A percentile compares a stretch with the other conserved stretches of the same genome.
These are phyloP conservation scores for Drosophila auraria DNA, from an alignment of 1,140 invertebrate genomes.

Conservation along the genomic window DNA sequence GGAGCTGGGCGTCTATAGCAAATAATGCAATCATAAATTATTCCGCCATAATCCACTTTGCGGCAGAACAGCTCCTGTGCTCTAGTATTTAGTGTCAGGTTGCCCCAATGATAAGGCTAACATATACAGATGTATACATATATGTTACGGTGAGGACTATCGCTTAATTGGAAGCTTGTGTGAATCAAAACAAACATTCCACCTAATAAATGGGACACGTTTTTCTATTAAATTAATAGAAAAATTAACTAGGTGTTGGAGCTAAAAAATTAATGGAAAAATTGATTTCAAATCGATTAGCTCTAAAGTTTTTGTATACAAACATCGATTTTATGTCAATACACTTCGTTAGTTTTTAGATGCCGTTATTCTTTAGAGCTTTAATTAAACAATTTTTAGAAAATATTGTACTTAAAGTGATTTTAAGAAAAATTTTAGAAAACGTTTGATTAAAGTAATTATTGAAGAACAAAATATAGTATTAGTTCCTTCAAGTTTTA, in stretches of 20 bases:
- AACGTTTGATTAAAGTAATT: not conserved
- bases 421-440: not conserved
- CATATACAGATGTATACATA: not conserved
- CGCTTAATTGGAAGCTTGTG: slow-evolving; percentile 14
- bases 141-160: slow-evolving; percentile 23
- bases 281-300: not conserved
- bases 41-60: slow-evolving; percentile 45
- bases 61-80: slow-evolving; percentile 30
- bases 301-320: too few relatives aligned
- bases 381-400: too few relatives aligned
- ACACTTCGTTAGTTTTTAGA: too few relatives aligned
- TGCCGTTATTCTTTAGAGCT: too few relatives aligned
- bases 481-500: not conserved
- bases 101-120: slow-evolving; percentile 27
- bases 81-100: slow-evolving; percentile 36
- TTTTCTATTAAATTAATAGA: not conserved
- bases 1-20: slow-evolving; percentile 40
- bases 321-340: too few relatives aligned
- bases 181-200: slow-evolving; percentile 36
- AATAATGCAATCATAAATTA: slow-evolving; percentile 63
- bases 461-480: too few relatives aligned
- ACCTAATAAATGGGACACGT: not conserved
- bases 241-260: not conserved
- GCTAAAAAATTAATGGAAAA: too few relatives aligned
- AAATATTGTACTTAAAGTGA: not conserved